Conservation (phyloP, 2,797 vertebrate genomes). For the Monodelphis domestica region DNA sequence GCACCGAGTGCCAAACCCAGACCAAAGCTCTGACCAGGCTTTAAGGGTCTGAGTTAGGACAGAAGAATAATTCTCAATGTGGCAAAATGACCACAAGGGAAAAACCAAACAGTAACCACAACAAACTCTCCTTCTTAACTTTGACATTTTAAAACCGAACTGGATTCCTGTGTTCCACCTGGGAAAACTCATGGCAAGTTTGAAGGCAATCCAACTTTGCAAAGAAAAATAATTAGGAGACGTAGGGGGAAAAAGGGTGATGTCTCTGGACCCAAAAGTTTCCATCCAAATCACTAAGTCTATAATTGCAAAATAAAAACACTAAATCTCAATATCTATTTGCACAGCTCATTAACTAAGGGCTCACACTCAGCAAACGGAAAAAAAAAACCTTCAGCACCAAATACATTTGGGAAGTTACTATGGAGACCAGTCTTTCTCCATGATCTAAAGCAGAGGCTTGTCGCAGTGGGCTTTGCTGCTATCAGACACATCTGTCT, state of each 20-base stretch:
- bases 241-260: constrained; percentile 57
- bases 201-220: constrained; percentile 60
- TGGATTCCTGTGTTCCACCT: constrained; percentile 46
- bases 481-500: constrained; percentile 36
- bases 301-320: constrained; percentile 83
- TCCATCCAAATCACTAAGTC: constrained; percentile 80
- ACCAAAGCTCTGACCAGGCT: neutral
- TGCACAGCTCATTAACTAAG: constrained; percentile 85
- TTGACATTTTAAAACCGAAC: constrained; percentile 43
- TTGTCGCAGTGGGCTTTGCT: neutral
- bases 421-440: constrained; percentile 68
- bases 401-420: constrained; percentile 78
- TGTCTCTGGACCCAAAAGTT: constrained; percentile 78
- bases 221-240: constrained; percentile 41
- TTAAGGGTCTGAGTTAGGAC: neutral
- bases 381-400: constrained; percentile 55
- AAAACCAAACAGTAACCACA: constrained; percentile 5
- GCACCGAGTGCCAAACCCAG: neutral
- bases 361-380: constrained; percentile 80
- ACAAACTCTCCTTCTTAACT: constrained; percentile 1
- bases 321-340: constrained; percentile 83
- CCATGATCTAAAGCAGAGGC: constrained; percentile 23
- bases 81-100: constrained; percentile 15
- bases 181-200: constrained; percentile 64
- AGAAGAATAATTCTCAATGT: constrained; percentile 6